Conservation (phyloP, 2,888 invertebrate genomes). For the Tribolium freemani region DNA sequence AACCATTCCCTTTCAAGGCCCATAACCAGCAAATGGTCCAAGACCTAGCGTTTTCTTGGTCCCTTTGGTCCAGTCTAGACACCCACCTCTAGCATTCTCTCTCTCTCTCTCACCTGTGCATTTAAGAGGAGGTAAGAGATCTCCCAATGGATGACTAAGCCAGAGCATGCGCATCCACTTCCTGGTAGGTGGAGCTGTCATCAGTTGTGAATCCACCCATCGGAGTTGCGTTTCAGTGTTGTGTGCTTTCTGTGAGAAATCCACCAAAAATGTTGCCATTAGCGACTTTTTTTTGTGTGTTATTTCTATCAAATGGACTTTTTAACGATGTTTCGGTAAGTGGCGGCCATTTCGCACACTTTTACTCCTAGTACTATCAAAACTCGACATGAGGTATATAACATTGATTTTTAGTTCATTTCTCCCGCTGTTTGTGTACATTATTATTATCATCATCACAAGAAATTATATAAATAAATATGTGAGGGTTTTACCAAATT, state of each 20-base stretch:
- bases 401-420: constrained; percentile 59
- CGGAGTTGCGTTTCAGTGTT: constrained; percentile 60
- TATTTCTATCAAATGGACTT: constrained; percentile 73
- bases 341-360: constrained; percentile 15
- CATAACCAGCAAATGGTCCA: no score
- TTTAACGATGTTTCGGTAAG: constrained; percentile 73
- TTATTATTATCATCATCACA: no score
- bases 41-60: not conserved
- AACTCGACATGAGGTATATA: constrained; percentile 47
- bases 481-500: not conserved
- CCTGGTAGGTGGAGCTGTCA: constrained; percentile 65
- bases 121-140: constrained; percentile 44
- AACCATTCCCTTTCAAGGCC: no score
- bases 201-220: constrained; percentile 65
- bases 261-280: constrained; percentile 72
- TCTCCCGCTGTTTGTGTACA: constrained; percentile 55
- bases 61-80: constrained; percentile 44
- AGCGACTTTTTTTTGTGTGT: constrained; percentile 74
- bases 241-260: constrained; percentile 60
- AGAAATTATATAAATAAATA: no score
- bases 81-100: constrained; percentile 42
- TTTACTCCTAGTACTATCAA: not conserved
- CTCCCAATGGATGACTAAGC: constrained; percentile 52
- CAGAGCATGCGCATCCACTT: constrained; percentile 59
- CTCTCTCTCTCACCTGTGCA: constrained; percentile 1